Evolutionary conservation across 64 coral and sea anemone species (phyloP).

Genomic region (Trachythela sp.): DNA sequence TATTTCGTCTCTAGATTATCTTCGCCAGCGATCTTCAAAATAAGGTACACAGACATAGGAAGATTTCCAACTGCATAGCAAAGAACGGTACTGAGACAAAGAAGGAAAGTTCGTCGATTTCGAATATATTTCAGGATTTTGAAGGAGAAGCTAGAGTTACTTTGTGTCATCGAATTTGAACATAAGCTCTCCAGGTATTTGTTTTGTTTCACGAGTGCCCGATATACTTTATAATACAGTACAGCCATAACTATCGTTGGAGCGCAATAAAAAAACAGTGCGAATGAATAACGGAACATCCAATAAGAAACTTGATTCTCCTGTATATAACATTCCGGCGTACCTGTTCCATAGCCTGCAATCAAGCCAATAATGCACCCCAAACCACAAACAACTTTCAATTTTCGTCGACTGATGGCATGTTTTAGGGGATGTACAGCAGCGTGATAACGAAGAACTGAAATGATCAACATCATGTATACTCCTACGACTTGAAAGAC

Average conservation of each 20-base stretch:
- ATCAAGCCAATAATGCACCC: neutral
- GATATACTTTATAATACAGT: too few relatives aligned
- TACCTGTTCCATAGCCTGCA: neutral
- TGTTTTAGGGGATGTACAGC: too few relatives aligned
- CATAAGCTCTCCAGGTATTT: too few relatives aligned
- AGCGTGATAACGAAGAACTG: constrained; percentile 30
- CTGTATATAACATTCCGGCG: neutral
- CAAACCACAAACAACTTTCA: neutral
- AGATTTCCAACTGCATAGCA: neutral
- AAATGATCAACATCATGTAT: constrained; percentile 21
- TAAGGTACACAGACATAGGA: neutral
- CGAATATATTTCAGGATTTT: neutral
- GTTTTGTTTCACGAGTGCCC: neutral
- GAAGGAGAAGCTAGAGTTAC: neutral
- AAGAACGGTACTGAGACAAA: neutral
- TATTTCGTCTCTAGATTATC: too few relatives aligned
- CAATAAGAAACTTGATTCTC: neutral
- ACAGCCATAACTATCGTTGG: too few relatives aligned
- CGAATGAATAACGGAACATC: too few relatives aligned
- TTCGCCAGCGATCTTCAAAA: neutral
- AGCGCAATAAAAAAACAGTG: neutral
- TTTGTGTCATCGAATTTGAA: too few relatives aligned
- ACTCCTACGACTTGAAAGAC: neutral
- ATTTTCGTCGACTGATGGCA: too few relatives aligned
- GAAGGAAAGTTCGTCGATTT: neutral